Percentiles rank a stretch among this genome's conserved stretches.
Conservation (phyloP, 2,797 vertebrate genomes). For the Rallus crepitans region DNA sequence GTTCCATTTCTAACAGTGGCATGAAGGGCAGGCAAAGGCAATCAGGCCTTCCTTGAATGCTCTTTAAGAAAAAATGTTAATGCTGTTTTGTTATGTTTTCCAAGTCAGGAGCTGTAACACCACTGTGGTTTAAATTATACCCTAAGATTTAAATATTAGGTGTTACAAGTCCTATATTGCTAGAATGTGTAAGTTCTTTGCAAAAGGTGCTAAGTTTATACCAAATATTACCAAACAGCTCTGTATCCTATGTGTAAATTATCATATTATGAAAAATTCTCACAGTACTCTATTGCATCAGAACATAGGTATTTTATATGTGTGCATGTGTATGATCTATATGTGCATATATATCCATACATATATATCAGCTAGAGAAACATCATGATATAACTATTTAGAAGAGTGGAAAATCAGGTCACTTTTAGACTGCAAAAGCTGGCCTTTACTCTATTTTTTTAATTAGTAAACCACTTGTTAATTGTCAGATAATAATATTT, state of each 20-base stretch:
- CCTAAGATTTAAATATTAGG: neutral
- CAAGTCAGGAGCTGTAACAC: neutral
- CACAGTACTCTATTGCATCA: neutral
- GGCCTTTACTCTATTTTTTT: neutral
- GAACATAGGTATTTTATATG: neutral
- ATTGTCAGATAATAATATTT: neutral
- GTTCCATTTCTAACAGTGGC: neutral
- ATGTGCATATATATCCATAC: neutral
- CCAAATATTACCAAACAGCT: neutral
- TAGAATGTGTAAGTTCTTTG: neutral
- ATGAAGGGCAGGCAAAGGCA: neutral
- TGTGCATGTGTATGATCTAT: neutral
- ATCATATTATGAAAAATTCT: neutral
- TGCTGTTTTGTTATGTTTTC: neutral
- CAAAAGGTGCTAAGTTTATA: neutral
- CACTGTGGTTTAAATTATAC: neutral
- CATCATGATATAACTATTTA: neutral
- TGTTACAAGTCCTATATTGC: neutral
- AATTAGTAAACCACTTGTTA: neutral
- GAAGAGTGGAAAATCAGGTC: neutral
- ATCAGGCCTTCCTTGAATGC: neutral
- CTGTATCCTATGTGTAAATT: neutral
- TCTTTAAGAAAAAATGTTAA: neutral
- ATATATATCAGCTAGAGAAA: neutral
- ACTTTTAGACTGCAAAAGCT: neutral